Percentiles rank a stretch among this genome's conserved stretches.
These are phyloP conservation scores for Apamea anceps DNA, from an alignment of 2,888 invertebrate genomes.

Conservation along the genomic window DNA sequence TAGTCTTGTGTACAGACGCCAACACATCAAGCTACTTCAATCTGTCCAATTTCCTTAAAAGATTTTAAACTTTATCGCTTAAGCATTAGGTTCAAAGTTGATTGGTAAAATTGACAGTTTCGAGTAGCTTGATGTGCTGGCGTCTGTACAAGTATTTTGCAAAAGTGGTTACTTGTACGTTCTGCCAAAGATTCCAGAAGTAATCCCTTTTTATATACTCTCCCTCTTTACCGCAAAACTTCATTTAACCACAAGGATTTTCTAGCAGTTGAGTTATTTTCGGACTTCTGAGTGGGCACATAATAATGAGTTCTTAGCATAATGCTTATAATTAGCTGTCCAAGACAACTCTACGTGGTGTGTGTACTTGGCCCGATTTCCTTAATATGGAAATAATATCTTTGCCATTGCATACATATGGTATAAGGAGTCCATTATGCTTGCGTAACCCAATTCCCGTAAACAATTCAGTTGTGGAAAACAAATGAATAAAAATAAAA, in stretches of 20 bases:
- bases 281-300: background rate
- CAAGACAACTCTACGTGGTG: background rate
- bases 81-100: too few species aligned
- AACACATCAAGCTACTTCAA: too few species aligned
- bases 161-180: background rate
- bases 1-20: too few species aligned
- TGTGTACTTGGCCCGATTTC: constrained; percentile 15
- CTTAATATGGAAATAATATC: constrained; percentile 4
- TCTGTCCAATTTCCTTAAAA: too few species aligned
- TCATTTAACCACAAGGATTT: background rate
- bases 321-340: constrained; percentile 5
- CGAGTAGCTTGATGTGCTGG: too few species aligned
- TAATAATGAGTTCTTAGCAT: background rate
- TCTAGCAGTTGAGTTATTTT: background rate
- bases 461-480: too few species aligned
- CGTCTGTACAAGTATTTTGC: background rate
- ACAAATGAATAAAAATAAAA: too few species aligned
- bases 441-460: background rate
- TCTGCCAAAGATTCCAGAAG: background rate
- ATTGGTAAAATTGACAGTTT: too few species aligned
- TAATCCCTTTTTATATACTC: background rate
- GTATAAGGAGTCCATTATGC: background rate
- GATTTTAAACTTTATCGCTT: too few species aligned
- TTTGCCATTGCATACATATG: background rate
- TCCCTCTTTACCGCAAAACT: background rate